phyloP scores from a whole-genome alignment of 1,140 invertebrate species.

The Holcopasites calliopsidis region DNA sequence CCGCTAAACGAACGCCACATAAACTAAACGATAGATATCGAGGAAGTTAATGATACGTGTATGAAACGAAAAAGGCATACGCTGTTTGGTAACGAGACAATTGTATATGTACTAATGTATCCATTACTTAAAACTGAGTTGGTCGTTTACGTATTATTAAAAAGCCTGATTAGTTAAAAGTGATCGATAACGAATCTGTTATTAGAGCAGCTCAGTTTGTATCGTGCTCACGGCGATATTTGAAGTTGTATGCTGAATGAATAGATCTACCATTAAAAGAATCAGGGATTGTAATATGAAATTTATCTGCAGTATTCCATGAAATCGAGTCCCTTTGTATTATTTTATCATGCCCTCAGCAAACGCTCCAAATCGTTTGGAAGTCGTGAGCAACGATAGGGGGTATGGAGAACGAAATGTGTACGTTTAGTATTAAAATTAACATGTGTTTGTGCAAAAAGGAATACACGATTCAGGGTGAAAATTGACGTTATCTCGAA shows the following conservation, averaged over 20 bases:
- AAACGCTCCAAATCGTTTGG: constrained; percentile 67
- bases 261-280: constrained; percentile 42
- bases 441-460: constrained; percentile 61
- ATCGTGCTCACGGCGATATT: constrained; percentile 50
- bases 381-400: constrained; percentile 59
- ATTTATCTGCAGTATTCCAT: constrained; percentile 43
- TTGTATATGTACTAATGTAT: constrained; percentile 59
- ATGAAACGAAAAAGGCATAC: constrained; percentile 62
- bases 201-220: constrained; percentile 66
- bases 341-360: constrained; percentile 46
- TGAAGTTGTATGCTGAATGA: constrained; percentile 41
- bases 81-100: constrained; percentile 66
- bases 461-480: constrained; percentile 61
- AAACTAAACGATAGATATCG: constrained; percentile 60
- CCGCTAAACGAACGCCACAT: constrained; percentile 63
- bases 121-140: constrained; percentile 65
- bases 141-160: constrained; percentile 58
- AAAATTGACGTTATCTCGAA: constrained; percentile 58
- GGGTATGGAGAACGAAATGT: constrained; percentile 65
- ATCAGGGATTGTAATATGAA: constrained; percentile 47
- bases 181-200: constrained; percentile 61
- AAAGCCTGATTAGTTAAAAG: constrained; percentile 73
- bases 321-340: constrained; percentile 29
- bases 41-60: constrained; percentile 63
- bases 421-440: constrained; percentile 73